Base-by-base conservation (phyloP, 2,888 invertebrate genomes). In the Mesorhabditis belari region DNA sequence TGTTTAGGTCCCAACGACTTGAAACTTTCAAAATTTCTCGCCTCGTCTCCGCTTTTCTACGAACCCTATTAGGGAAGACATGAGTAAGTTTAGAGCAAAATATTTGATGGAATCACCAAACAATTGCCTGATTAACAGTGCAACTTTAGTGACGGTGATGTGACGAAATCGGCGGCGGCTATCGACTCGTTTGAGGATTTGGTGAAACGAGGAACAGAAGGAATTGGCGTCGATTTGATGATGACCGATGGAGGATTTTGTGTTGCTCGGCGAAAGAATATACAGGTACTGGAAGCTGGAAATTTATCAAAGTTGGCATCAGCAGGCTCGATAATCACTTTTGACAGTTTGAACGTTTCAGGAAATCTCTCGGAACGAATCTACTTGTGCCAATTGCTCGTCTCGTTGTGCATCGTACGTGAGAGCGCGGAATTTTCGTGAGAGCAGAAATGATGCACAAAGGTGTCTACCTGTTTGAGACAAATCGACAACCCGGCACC, bases 171-270 rank as follows among this genome's bases (percentile, higher is more conserved):
- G 74, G 89, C 90, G 0, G 86, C 86, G n/a, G 96, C 98, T 83
- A 88, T 94, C 61, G 81, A 83, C 6, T 88, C 88, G 19, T 87
- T 95, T 65, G 87, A 87, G 58, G 84, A 88, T 0, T 88, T 89
- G 81, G 89, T 95, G 28, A 83, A 63, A 62, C 56, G 60, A 35
- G 63, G 75, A 4, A 79, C 77, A 4, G 58, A 66, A 12, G 65
- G 68, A 5, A 82, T 84, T 65, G 95, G 95, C 4, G 91, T 95
- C 2, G 92, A 96, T 85, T 90, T 96, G 81, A 89, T 93, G 83
- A 95, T 95, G 93, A 90, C 92, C 35, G 96, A 98, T 85, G 96
- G 96, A 69, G 92, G 95, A 0, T 96, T 98, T 1, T 94, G 96
- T 0, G 90, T 91, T 81, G 35, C 35, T 12, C 93, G 93, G 0